phyloP scores from a whole-genome alignment of 2,888 invertebrate genomes.

The Achlya flavicornis region DNA sequence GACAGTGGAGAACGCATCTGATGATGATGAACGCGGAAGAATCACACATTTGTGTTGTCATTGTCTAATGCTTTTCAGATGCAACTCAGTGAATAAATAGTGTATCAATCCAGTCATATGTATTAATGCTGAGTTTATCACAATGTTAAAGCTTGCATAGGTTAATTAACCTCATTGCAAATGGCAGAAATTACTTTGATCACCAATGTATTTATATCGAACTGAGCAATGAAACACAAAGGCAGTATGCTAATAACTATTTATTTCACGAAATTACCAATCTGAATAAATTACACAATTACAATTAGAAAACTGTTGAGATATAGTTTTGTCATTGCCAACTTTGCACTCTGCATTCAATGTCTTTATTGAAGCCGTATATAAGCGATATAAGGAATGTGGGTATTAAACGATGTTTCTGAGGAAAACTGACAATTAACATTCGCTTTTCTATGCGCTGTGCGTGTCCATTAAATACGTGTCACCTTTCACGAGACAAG shows the following conservation, averaged over 20 bases:
- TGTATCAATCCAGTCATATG: background rate
- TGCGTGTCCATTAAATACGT: constrained; percentile 17
- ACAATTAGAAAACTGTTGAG: background rate
- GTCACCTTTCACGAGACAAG: constrained; percentile 16
- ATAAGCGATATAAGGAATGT: background rate
- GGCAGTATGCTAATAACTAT: constrained; percentile 9
- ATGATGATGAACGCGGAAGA: background rate
- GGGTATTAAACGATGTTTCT: constrained; percentile 28
- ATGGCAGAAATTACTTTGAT: background rate
- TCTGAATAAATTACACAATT: background rate
- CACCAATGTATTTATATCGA: constrained; percentile 14
- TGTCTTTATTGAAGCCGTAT: background rate
- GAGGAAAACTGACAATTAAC: constrained; percentile 45
- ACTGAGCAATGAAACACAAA: constrained; percentile 15
- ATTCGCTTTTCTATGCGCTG: constrained; percentile 40
- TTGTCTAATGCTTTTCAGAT: background rate
- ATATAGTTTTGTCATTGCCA: background rate
- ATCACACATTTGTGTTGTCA: background rate
- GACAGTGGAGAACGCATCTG: background rate
- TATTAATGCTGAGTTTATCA: too few relatives aligned
- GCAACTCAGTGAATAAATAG: background rate
- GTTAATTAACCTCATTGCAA: background rate
- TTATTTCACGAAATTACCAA: background rate
- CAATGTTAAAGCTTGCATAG: background rate
- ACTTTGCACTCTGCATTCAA: background rate